phyloP scores from a whole-genome alignment of 1,140 invertebrate species.

The Drepana arcuata region DNA sequence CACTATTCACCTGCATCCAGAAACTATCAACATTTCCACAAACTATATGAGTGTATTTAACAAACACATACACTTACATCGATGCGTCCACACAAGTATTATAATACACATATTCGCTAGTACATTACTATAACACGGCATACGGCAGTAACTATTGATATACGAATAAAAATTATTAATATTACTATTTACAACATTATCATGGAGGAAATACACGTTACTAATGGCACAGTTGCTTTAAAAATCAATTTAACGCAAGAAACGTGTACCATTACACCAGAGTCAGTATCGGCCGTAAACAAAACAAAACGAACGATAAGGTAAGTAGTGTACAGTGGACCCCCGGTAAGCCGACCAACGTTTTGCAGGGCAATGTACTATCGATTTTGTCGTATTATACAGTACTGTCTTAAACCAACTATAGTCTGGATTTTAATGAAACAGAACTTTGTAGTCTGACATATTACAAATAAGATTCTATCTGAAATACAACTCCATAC shows the following conservation, averaged over 20 bases:
- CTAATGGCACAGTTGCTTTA: constrained; percentile 62
- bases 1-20: constrained; percentile 50
- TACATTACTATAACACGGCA: constrained; percentile 31
- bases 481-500: no score
- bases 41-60: constrained; percentile 25
- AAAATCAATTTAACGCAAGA: constrained; percentile 37
- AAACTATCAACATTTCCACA: constrained; percentile 33
- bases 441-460: no score
- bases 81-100: constrained; percentile 35
- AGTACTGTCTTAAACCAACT: no score
- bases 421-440: no score
- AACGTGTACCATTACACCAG: constrained; percentile 50
- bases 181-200: constrained; percentile 51
- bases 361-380: no score
- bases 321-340: no score
- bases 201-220: constrained; percentile 35
- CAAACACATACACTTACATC: constrained; percentile 32
- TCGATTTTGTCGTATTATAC: no score
- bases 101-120: constrained; percentile 54
- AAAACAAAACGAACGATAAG: no score
- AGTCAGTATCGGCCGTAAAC: no score
- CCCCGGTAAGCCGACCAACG: no score
- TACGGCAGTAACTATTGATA: constrained; percentile 42
- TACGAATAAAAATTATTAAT: constrained; percentile 46
- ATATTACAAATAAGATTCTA: no score